Evolutionary conservation across 2,113 vertebrate genomes (phyloP), one percentile per base, ranked within the genome.

Genomic region (Indicator maculatus): DNA sequence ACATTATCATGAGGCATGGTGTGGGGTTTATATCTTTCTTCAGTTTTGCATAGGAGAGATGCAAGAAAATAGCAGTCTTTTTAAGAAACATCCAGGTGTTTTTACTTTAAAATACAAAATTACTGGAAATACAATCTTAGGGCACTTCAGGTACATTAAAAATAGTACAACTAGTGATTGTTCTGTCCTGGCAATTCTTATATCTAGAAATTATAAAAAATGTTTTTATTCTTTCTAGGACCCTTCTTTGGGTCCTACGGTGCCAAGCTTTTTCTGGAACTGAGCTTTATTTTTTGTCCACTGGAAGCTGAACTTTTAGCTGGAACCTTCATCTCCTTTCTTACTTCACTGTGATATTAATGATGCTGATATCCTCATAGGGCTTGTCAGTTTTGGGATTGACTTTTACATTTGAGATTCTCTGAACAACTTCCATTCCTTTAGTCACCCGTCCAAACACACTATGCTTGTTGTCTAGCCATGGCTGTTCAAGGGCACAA

Each of bases 321-420:
- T 75, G 63, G 23, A 96, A 56, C 6, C 23, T 56, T 90, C 39
- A 89, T 50, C 2, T 44, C 26, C 47, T 74, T 5, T 21, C 78
- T 98, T 98, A 99, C 90, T 99, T 99, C 65, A 99, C 97, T 79
- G 99, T 99, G 96, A 99, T 99, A 96, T 99, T 99, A 97, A 99
- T 99, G 89, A 99, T 99, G 97, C 98, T 99, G 97, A 99, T 98
- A 95, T 99, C 99, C 92, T 99, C 99, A 30, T 99, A 99, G 4
- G 99, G 99, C 87, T 99, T 99, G 97, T 99, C 99, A 0, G 99
- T 99, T 97, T 99, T 99, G 84, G 99, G 99, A 95, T 99, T 99
- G 44, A 99, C 98, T 97, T 99, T 99, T 30, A 98, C 96, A 12
- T 99, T 99, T 88, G 99, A 99, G 96, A 99, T 99, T 97, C 99